Evolutionary conservation across 2,113 vertebrate genomes (phyloP), one percentile per base, ranked within the genome.

Genomic region (Crotophaga sulcirostris): DNA sequence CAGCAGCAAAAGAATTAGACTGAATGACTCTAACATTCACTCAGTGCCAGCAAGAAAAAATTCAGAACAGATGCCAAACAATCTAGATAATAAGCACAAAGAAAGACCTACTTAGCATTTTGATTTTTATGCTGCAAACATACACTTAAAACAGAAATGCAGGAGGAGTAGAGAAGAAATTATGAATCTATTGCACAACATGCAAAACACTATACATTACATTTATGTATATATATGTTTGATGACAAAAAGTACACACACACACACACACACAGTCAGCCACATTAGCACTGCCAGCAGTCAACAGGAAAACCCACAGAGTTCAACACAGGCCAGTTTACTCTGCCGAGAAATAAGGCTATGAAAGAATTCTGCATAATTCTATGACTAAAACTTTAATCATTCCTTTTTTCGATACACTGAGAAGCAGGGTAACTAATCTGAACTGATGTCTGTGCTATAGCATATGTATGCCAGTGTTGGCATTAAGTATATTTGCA

Each of bases 191-290:
- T 31, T 66, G 54, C 1, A 1, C 33, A 83, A 45, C 5, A 63
- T 3, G 15, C 40, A 47, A 80, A 80, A 10, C 5, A 49, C 7
- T 20, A 34, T 7, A 34, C 3, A 2, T 15, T 58, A 16, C 4
- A 10, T 51, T 62, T 58, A 3, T 29, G 2, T 2, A 3, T 4
- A 13, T 5, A 33, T 2, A 24, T 4, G 9, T 12, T 10, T 26
- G 19, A 75, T 56, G 26, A 75, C 33, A 75, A 87, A 84, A 72
- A 54, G 8, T 5, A 3, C 7, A 29, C 10, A 51, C 7, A 49
- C 14, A 59, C 45, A 51, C 11, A 21, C 36, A 62, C 8, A 52
- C 45, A 20, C 2, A 45, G 19, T 49, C 34, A 54, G 33, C 9
- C 33, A 38, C 29, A 34, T 38, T 33, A 51, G 25, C 52, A 40